Evolutionary conservation across 2,113 vertebrate species (phyloP).

Genomic region (Nannobrachium achirus): DNA sequence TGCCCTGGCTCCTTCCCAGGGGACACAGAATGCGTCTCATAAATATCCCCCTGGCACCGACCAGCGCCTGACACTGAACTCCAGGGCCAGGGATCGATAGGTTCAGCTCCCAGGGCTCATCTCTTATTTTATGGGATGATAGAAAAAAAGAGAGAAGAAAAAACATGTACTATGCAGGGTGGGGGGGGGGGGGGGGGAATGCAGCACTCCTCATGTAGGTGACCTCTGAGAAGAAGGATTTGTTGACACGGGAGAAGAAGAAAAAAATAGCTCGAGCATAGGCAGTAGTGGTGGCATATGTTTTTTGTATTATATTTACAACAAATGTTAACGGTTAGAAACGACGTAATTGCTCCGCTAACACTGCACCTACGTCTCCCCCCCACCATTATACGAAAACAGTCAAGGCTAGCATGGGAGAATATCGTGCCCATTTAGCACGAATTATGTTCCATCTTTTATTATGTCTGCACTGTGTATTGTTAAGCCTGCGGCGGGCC

Average conservation of each 20-base stretch:
- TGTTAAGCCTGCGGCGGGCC: slow-evolving; percentile 44
- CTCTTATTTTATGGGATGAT: slow-evolving; percentile 9
- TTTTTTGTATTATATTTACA: too few species aligned
- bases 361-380: slow-evolving; percentile 13
- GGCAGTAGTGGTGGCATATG: too few species aligned
- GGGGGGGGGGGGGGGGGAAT: neutral
- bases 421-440: slow-evolving; percentile 48
- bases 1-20: slow-evolving; percentile 27
- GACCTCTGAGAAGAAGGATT: neutral
- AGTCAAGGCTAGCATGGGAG: slow-evolving; percentile 30
- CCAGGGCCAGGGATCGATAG: slow-evolving; percentile 32
- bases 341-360: slow-evolving; percentile 12
- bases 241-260: neutral
- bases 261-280: too few species aligned
- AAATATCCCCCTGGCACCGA: slow-evolving; percentile 45
- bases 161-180: neutral
- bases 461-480: slow-evolving; percentile 55
- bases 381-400: slow-evolving; percentile 26
- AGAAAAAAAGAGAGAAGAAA: too few species aligned
- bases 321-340: slow-evolving; percentile 27
- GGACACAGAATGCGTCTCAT: slow-evolving; percentile 57
- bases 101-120: slow-evolving; percentile 19
- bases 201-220: neutral
- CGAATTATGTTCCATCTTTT: slow-evolving; percentile 53
- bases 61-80: slow-evolving; percentile 7